These are phyloP conservation scores for Sialis fuliginosa DNA, from an alignment of 2,888 invertebrate genomes.

Conservation along the genomic window DNA sequence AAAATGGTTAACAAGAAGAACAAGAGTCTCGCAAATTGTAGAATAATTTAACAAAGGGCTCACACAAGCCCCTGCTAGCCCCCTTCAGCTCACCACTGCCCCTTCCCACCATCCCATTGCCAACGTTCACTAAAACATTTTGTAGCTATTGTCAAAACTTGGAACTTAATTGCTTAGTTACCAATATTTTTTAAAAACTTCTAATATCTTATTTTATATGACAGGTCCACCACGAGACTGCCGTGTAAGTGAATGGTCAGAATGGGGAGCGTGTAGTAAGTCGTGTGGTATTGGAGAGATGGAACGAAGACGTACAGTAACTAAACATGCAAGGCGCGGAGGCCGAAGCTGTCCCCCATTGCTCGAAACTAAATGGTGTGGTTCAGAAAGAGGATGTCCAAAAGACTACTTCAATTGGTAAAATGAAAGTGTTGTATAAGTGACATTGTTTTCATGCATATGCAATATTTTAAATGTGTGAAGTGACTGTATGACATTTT, in stretches of 20 bases:
- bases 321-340: conserved; percentile 59
- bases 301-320: conserved; percentile 57
- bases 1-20: too few relatives aligned
- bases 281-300: conserved; percentile 83
- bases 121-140: not conserved
- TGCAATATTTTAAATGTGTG: too few relatives aligned
- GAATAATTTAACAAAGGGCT: too few relatives aligned
- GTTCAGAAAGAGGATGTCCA: conserved; percentile 50
- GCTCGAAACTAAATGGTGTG: conserved; percentile 77
- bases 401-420: conserved; percentile 46
- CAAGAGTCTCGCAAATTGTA: too few relatives aligned
- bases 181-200: too few relatives aligned
- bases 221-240: conserved; percentile 56
- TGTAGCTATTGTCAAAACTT: not conserved
- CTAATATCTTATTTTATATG: conserved; percentile 7
- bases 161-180: not conserved
- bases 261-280: conserved; percentile 75
- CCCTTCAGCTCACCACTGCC: too few relatives aligned
- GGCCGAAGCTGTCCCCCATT: conserved; percentile 72
- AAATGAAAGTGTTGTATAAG: not conserved
- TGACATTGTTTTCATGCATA: too few relatives aligned
- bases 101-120: too few relatives aligned
- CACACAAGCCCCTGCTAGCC: too few relatives aligned
- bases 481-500: too few relatives aligned
- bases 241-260: conserved; percentile 69